Evolutionary conservation across 64 coral and sea anemone species (phyloP).

Genomic region (Dendrophyllia cribrosa): DNA sequence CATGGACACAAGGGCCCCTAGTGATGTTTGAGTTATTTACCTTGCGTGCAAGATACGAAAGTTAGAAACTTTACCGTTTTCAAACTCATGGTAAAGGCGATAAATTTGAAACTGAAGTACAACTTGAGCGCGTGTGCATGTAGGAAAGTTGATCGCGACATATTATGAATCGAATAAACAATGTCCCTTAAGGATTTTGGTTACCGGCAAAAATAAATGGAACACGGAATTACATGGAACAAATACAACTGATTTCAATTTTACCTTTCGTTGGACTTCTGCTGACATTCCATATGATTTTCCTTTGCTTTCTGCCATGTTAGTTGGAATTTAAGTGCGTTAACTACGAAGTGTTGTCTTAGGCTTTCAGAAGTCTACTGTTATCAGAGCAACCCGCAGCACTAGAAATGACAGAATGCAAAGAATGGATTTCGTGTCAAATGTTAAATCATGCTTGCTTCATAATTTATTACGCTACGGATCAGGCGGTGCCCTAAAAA

Average conservation of each 20-base stretch:
- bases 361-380: neutral
- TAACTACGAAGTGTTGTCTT: neutral
- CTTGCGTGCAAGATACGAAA: no score
- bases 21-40: no score
- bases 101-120: no score
- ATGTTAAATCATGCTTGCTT: neutral
- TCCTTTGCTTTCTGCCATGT: slow-evolving; percentile 10
- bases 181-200: no score
- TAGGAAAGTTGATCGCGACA: no score
- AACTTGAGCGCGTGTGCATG: no score
- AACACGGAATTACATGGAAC: neutral
- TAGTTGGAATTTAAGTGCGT: neutral
- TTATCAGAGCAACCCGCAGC: neutral
- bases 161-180: no score
- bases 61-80: no score
- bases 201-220: no score
- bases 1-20: no score
- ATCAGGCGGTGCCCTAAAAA: no score
- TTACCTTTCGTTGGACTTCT: slow-evolving; percentile 22
- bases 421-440: neutral
- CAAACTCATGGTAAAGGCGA: no score
- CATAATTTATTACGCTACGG: neutral
- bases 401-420: neutral
- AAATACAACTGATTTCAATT: neutral
- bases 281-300: neutral